Evolutionary conservation across 2,888 invertebrate species (phyloP).

Genomic region (Sinelater perroti): DNA sequence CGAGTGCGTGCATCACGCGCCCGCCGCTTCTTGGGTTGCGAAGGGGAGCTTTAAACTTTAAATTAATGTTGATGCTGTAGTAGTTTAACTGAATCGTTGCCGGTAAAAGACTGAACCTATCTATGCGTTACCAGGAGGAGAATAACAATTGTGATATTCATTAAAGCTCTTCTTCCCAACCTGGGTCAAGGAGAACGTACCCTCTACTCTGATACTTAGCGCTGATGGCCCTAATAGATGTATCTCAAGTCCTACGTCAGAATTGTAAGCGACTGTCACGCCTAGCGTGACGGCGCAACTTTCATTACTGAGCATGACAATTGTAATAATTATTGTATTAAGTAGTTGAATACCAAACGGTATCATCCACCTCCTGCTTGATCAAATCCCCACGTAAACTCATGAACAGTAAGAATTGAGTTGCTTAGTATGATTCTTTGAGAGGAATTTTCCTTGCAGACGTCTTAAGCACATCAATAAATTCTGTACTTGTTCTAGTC

Average conservation of each 20-base stretch:
- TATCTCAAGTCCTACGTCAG: slow-evolving; percentile 24
- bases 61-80: slow-evolving; percentile 16
- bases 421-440: neutral
- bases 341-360: neutral
- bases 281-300: slow-evolving; percentile 9
- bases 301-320: slow-evolving; percentile 25
- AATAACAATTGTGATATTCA: slow-evolving; percentile 16
- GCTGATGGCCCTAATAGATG: slow-evolving; percentile 23
- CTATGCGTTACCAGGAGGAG: slow-evolving; percentile 27
- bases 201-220: slow-evolving; percentile 23
- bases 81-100: slow-evolving; percentile 25
- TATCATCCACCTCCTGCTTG: neutral
- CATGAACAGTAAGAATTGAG: neutral
- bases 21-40: slow-evolving; percentile 14
- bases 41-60: slow-evolving; percentile 11
- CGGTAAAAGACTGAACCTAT: slow-evolving; percentile 32
- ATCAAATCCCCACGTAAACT: neutral
- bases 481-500: no score
- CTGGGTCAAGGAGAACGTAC: slow-evolving; percentile 12
- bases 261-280: no score
- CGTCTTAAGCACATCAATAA: no score
- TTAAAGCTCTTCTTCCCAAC: slow-evolving; percentile 8
- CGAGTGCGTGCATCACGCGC: slow-evolving; percentile 27
- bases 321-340: slow-evolving; percentile 6
- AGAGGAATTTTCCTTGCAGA: no score